Base-by-base conservation (phyloP, 2,113 vertebrate species). In the Isichthys henryi region DNA sequence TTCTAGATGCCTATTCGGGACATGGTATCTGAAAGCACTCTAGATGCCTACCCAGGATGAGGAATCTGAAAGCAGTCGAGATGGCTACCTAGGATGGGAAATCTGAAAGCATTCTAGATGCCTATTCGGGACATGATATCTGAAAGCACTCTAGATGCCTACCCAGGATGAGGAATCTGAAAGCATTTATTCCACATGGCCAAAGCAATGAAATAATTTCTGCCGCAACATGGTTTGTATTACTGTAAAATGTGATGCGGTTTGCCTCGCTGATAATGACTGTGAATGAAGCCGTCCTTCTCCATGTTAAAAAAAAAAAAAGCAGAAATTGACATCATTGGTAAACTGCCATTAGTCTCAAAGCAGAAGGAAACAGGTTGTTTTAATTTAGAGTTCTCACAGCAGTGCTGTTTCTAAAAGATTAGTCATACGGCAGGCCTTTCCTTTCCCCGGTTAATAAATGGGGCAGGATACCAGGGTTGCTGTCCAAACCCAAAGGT, bases 281-380 rank as follows among this genome's bases (percentile, higher is more conserved):
- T 62, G 89, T 90, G 52, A 89, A 91, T 88, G 77, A 89, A 89
- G 84, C 77, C 88, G 92, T 91, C 91, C 48, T 85, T 92, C 89
- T 90, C 17, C 90, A 66, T 88, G 43, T 50, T n/a, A n/a, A n/a
- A 82, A 77, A 88, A 89, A 89, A 80, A 91, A 21, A 13, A 70
- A 66, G 90, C 45, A 35, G n/a, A 92, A 92, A 90, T 89, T 90
- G 23, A 92, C 92, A 91, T 93, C 48, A 92, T 93, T 93, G 92
- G 91, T 91, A 93, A 92, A 93, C 92, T 91, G 89, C 92, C 91
- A 92, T 92, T 90, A 86, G 90, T 88, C 93, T 92, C 90, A 90
- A 89, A 92, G 90, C 49, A 84, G 88, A 91, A 92, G 91, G 86
- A 89, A 74, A 48, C 92, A 90, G 90, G 31, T 88, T 91, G 90